These are phyloP conservation scores for Cantharis rufa DNA, from an alignment of 2,888 invertebrate genomes.

Conservation along the genomic window DNA sequence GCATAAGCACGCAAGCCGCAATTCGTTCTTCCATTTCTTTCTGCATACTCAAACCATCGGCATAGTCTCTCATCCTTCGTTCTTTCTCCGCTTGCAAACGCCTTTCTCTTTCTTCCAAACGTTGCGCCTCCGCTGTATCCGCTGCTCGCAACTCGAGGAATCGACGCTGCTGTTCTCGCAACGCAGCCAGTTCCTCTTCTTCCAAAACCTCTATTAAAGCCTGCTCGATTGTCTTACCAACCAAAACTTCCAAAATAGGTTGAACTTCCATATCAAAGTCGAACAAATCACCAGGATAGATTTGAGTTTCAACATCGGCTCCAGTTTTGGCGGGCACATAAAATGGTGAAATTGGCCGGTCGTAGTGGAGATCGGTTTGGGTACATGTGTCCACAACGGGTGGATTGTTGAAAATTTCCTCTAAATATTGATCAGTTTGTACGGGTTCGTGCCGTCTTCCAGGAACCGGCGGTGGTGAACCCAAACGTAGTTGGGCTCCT, in stretches of 20 bases:
- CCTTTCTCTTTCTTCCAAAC: constrained; percentile 72
- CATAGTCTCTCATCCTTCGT: not conserved
- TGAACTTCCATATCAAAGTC: constrained; percentile 92
- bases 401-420: constrained; percentile 79
- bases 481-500: constrained; percentile 60
- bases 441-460: constrained; percentile 85
- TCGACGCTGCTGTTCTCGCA: constrained; percentile 78
- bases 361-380: constrained; percentile 81
- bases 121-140: constrained; percentile 73
- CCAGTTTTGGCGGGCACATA: constrained; percentile 71
- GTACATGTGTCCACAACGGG: constrained; percentile 77
- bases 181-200: constrained; percentile 85
- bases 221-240: constrained; percentile 89
- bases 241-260: constrained; percentile 85
- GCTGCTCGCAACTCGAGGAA: constrained; percentile 75
- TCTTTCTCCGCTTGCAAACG: constrained; percentile 56
- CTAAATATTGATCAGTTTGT: constrained; percentile 88
- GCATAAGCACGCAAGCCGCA: constrained; percentile 83
- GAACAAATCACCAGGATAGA: constrained; percentile 87
- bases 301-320: constrained; percentile 77
- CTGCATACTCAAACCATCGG: constrained; percentile 65
- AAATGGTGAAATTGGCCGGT: constrained; percentile 73
- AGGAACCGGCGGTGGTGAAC: constrained; percentile 68
- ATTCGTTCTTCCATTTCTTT: constrained; percentile 76
- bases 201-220: constrained; percentile 89